Conservation (phyloP, 2,797 vertebrate genomes). For the Propithecus deckenii region DNA sequence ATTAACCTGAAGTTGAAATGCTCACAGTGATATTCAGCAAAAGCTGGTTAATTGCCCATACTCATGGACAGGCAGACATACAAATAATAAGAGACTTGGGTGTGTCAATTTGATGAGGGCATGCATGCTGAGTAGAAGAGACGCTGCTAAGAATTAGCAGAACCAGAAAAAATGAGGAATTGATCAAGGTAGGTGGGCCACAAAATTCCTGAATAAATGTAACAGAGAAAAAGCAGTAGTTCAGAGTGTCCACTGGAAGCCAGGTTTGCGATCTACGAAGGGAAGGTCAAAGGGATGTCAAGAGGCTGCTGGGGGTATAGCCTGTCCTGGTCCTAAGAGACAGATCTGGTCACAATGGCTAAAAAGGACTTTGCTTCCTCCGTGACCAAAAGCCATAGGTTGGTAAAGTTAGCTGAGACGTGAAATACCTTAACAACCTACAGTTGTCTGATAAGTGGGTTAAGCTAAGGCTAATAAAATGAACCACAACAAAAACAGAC, state of each 20-base stretch:
- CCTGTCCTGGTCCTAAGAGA: not conserved
- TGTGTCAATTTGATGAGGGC: not conserved
- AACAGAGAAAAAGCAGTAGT: not conserved
- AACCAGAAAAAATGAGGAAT: not conserved
- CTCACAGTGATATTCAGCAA: not conserved
- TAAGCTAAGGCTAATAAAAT: not conserved
- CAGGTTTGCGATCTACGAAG: not conserved
- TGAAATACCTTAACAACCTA: not conserved
- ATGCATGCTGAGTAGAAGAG: not conserved
- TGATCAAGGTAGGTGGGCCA: not conserved
- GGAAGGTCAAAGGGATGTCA: not conserved
- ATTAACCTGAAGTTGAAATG: not conserved
- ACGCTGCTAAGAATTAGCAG: not conserved
- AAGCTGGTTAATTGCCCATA: not conserved
- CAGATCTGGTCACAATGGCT: not conserved
- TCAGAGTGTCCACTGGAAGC: not conserved
- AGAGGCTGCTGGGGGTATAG: not conserved
- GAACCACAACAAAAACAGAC: not conserved
- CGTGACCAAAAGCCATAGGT: not conserved
- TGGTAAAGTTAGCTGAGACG: not conserved
- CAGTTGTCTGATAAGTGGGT: not conserved
- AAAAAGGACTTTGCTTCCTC: constrained; percentile 9
- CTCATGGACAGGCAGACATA: not conserved
- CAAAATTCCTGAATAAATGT: not conserved
- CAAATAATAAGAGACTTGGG: not conserved